Evolutionary conservation across 2,888 invertebrate genomes (phyloP).

Genomic region (Tenthredo livida): DNA sequence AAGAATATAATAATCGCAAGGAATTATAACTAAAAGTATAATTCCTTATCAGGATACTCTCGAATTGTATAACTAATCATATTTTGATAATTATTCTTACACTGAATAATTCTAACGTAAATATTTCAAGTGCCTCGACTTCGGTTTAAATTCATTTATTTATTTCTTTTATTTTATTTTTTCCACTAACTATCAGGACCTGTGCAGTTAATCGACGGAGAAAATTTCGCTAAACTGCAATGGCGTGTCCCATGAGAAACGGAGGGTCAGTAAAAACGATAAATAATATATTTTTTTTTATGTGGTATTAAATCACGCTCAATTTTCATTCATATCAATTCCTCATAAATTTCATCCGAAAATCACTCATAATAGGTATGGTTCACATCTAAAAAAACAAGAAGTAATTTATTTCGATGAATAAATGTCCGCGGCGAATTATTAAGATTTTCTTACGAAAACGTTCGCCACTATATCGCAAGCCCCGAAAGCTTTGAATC

Average conservation of each 20-base stretch:
- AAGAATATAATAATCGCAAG: not conserved
- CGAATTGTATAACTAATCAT: not conserved
- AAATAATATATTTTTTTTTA: not conserved
- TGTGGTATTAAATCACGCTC: not conserved
- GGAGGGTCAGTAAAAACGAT: slow-evolving; percentile 44
- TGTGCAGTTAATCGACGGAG: not conserved
- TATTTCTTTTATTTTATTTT: not conserved
- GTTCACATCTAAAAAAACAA: not conserved
- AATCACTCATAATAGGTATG: not conserved
- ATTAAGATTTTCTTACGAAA: not conserved
- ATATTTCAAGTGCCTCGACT: slow-evolving; percentile 16
- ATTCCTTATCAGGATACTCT: not conserved
- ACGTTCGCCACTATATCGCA: not conserved
- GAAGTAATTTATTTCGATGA: not conserved
- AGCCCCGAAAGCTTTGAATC: not conserved
- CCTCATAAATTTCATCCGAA: not conserved
- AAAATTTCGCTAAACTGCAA: not conserved
- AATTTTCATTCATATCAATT: not conserved
- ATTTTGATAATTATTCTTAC: not conserved
- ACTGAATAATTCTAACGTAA: not conserved
- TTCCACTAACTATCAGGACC: not conserved
- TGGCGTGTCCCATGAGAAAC: slow-evolving; percentile 52
- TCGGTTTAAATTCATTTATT: not conserved
- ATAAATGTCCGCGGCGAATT: not conserved
- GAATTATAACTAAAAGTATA: not conserved